These are phyloP conservation scores for Myrmophylax atrothorax DNA, from an alignment of 2,113 vertebrate species.

Conservation along the genomic window DNA sequence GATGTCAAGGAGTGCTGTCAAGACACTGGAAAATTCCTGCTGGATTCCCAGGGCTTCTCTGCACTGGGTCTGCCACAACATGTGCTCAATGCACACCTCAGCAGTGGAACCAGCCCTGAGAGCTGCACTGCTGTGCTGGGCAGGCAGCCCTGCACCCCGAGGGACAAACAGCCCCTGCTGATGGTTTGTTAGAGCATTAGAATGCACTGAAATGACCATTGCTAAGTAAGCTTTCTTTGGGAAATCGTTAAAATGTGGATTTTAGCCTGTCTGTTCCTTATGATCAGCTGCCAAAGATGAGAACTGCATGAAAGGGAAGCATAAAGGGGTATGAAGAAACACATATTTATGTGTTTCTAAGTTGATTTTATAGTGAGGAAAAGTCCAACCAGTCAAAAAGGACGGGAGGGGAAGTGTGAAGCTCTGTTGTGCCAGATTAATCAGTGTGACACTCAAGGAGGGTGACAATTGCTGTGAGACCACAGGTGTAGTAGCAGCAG, in stretches of 20 bases:
- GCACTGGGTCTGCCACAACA: neutral
- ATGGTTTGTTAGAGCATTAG: neutral
- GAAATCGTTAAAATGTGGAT: neutral
- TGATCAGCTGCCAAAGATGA: neutral
- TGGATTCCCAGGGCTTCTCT: neutral
- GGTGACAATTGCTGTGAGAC: neutral
- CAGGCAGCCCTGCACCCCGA: neutral
- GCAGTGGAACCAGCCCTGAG: neutral
- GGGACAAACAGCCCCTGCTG: neutral
- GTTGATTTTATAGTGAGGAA: neutral
- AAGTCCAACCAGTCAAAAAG: neutral
- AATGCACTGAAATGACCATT: neutral
- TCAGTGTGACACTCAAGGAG: neutral
- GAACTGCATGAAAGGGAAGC: neutral
- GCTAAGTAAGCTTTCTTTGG: neutral
- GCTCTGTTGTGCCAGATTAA: neutral
- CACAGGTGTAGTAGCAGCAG: neutral
- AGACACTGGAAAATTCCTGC: neutral
- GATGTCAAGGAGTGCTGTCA: neutral
- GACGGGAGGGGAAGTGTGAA: fast-evolving
- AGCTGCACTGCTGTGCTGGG: neutral
- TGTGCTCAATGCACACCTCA: neutral
- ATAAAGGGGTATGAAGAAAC: neutral
- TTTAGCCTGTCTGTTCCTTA: neutral
- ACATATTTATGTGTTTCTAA: neutral